A percentile compares a stretch with the other conserved stretches of the same genome.
Conservation (phyloP, 64 coral and sea anemone species). For the Actinia equina region DNA sequence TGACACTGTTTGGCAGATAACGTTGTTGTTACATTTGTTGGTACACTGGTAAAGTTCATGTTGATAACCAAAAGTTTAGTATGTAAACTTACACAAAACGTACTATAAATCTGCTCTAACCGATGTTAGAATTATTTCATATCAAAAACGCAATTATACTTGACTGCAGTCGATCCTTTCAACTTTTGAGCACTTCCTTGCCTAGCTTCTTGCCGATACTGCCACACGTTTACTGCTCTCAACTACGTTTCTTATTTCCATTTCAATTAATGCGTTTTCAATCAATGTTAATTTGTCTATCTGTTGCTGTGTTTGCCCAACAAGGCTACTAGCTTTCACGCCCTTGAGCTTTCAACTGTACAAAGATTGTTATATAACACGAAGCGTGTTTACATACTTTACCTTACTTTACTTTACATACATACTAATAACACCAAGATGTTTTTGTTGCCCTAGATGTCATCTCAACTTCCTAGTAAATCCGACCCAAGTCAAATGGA, state of each 20-base stretch:
- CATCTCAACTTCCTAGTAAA: neutral
- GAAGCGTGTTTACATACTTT: neutral
- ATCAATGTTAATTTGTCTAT: conserved; percentile 1
- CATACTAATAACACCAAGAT: conserved; percentile 8
- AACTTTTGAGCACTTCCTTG: neutral
- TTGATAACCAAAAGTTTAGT: neutral
- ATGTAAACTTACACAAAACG: neutral
- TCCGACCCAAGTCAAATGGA: neutral
- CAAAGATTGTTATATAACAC: neutral
- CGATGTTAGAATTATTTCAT: too few species aligned
- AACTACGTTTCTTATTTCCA: neutral
- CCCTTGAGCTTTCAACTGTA: neutral
- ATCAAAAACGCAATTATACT: too few species aligned
- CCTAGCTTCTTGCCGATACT: neutral
- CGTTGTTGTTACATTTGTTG: neutral
- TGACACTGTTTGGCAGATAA: neutral
- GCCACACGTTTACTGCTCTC: neutral
- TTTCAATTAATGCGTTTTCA: neutral
- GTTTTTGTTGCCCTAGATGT: neutral
- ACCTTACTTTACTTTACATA: too few species aligned
- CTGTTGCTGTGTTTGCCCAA: neutral
- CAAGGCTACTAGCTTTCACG: neutral
- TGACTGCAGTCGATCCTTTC: too few species aligned
- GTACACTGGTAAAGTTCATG: neutral
- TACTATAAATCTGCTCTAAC: too few species aligned